phyloP scores from a whole-genome alignment of 2,797 vertebrate genomes.

The Brachyalestes nurse region DNA sequence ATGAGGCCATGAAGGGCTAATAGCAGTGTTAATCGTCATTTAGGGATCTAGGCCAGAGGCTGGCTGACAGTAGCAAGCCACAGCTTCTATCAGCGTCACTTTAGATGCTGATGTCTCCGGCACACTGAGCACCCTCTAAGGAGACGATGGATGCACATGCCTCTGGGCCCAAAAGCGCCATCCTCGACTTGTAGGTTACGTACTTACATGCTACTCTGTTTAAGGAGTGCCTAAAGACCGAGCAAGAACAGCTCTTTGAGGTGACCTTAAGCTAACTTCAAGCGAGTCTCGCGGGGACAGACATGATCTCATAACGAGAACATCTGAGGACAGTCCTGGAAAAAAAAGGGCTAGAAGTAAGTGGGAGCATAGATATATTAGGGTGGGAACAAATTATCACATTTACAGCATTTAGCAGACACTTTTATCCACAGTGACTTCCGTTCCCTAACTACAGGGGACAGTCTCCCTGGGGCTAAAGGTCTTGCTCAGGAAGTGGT shows the following conservation, averaged over 20 bases:
- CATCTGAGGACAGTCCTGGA: no score
- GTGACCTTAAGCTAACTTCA: conserved; percentile 45
- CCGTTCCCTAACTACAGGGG: no score
- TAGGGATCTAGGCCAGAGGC: conserved; percentile 48
- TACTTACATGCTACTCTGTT: conserved; percentile 10
- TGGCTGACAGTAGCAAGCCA: conserved; percentile 31
- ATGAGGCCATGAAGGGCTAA: conserved; percentile 42
- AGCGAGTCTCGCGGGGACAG: no score
- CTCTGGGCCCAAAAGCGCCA: conserved; percentile 2
- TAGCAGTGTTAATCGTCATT: conserved; percentile 52
- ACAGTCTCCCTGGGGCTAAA: no score
- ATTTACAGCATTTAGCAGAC: no score
- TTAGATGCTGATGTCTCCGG: conserved; percentile 26
- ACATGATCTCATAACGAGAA: no score
- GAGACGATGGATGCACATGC: conserved; percentile 17
- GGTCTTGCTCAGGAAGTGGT: no score
- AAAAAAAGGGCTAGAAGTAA: no score
- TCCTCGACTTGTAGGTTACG: conserved; percentile 21
- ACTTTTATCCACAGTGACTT: no score
- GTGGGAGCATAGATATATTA: no score
- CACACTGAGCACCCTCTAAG: conserved; percentile 18
- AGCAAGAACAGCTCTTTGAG: conserved; percentile 53
- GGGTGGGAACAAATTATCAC: no score
- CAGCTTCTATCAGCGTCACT: conserved; percentile 33
- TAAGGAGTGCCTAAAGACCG: conserved; percentile 51